Percentiles rank a stretch among this genome's conserved stretches.
phyloP scores from a whole-genome alignment of 2,797 vertebrate species.

The Crypturellus tataupa region DNA sequence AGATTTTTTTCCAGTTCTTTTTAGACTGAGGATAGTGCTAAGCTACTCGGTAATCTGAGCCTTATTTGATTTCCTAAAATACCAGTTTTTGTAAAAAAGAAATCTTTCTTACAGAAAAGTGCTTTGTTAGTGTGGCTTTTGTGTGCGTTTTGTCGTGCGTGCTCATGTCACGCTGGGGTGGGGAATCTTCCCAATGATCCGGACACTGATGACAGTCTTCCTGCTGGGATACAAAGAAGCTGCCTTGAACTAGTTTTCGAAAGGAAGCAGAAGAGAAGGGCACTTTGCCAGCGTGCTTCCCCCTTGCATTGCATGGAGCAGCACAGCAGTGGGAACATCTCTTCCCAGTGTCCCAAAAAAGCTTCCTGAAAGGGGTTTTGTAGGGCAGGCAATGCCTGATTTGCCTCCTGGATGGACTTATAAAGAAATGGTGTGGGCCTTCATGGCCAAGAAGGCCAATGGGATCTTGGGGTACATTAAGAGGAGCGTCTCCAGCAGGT shows the following conservation, averaged over 20 bases:
- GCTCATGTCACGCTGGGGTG: not conserved
- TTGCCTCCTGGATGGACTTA: not conserved
- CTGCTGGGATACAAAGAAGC: not conserved
- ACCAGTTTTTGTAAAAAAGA: not conserved
- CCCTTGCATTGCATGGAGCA: not conserved
- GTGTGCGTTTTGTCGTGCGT: not conserved
- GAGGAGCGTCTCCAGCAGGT: too few relatives aligned
- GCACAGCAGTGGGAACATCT: too few relatives aligned
- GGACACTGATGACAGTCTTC: not conserved
- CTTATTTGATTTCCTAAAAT: not conserved
- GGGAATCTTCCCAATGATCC: not conserved
- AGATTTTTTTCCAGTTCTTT: constrained; percentile 6
- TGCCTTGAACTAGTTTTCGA: not conserved
- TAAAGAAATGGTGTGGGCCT: not conserved
- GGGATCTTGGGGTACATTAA: too few relatives aligned
- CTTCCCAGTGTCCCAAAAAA: too few relatives aligned
- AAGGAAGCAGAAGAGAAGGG: not conserved
- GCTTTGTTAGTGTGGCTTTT: not conserved
- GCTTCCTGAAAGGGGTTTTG: too few relatives aligned
- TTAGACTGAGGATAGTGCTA: not conserved
- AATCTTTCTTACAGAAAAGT: not conserved
- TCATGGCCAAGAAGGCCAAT: too few relatives aligned
- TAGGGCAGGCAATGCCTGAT: not conserved
- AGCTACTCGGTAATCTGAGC: not conserved
- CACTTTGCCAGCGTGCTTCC: not conserved